Base-by-base conservation (phyloP, 2,888 invertebrate species). In the Halictus quadricinctus region DNA sequence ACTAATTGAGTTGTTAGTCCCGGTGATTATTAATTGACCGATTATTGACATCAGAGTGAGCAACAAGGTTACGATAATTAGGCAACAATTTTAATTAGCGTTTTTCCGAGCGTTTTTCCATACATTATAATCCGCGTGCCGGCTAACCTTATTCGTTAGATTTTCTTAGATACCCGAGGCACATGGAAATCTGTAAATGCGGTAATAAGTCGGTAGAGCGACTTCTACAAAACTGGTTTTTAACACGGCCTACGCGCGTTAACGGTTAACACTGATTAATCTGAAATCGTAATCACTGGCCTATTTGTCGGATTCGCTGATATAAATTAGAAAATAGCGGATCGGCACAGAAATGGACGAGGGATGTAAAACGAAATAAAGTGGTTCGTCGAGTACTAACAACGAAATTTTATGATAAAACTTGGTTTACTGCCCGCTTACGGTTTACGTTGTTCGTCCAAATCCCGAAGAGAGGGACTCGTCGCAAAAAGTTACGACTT, bases 371-470 rank as follows among this genome's bases (percentile, higher is more conserved):
- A 78, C 79, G 72, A 74, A 81, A 81, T 64, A 77, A 74, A 75
- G 70, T 72, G 77, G 58, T 50, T n/a, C 73, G 48, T 54, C 74
- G 77, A 74, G 73, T 21, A 70, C 72, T 78, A 72, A 70, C 50
- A 43, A 78, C 80, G 85, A 81, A 88, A 90, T 88, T 91, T 91
- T 89, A 92, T 88, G 90, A 90, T 88, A 88, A 90, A 92, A 92
- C 90, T 92, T 91, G 89, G 86, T 91, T 91, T 91, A 92, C 90
- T 90, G 79, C 90, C 86, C 72, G 79, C 81, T 82, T 79, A 79
- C 72, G 81, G 72, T 64, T 79, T 75, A 78, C 81, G 72, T 79
- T 76, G 72, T 73, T 82, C 84, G 25, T 41, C 15, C 60, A 72
- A 72, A 73, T 81, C 72, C 75, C 43, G 29, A 70, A 69, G 64